Evolutionary conservation across 2,888 invertebrate species (phyloP), one percentile per base, ranked within the genome.

Genomic region (Papilio protenor): DNA sequence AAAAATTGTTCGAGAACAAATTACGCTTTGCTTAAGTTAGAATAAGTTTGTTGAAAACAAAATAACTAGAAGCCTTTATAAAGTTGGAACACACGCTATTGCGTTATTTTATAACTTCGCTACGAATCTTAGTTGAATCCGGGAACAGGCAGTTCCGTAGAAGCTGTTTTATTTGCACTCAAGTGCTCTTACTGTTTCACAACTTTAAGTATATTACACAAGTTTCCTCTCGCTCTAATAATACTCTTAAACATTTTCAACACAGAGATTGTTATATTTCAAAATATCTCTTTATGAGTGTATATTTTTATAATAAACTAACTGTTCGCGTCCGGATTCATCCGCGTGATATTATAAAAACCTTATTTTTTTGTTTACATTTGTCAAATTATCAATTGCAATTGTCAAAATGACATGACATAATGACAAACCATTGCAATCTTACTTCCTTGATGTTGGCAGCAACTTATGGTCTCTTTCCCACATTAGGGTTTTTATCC

Each of bases 11-110:
- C 1, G 52, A 55, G 40, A 55, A 55, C 23, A 61, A 2, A 16
- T 23, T 23, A 59, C 14, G 21, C 21, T 59, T 59, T 59, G 23
- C 23, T 59, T 12, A 71, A 76, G 23, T 77, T 73, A 64, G 27
- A 12, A 11, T 59, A 5, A 76, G 6, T 66, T 73, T 66, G 73
- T 74, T 73, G 18, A 33, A 59, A 70, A 74, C 12, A 74, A 33
- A 66, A 74, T 59, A 77, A 70, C 74, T 33, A 52, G 70, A 77
- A 73, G 59, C 23, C 74, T 74, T 74, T 70, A 74, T 77, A 49
- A 77, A 77, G 77, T 77, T 77, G 18, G 21, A 73, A 69, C 55
- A 66, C 52, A 66, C 66, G 47, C 69, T 59, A 59, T 69, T 69
- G 57, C 73, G 27, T 74, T 73, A 71, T 72, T 72, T 69, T 76